Evolutionary conservation across 1,140 invertebrate genomes (phyloP).

Genomic region (Trichogramma pretiosum): DNA sequence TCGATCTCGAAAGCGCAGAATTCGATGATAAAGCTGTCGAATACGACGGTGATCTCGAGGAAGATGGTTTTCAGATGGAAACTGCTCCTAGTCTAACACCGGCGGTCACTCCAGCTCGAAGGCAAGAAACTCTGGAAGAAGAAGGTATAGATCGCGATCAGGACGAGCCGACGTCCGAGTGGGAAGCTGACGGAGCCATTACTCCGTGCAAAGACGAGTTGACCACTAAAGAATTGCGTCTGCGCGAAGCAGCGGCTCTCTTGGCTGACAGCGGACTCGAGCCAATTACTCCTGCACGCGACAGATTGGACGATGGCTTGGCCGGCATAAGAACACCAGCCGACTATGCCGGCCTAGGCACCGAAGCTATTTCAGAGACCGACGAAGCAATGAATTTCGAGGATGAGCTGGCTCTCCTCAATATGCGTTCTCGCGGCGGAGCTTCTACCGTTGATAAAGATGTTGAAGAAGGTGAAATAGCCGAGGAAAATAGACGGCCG

Average conservation of each 20-base stretch:
- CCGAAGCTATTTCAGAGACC: constrained; percentile 40
- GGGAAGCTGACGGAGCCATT: constrained; percentile 42
- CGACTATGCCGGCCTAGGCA: constrained; percentile 39
- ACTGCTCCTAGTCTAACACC: no score
- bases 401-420: constrained; percentile 30
- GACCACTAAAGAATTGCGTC: constrained; percentile 21
- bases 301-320: constrained; percentile 33
- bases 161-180: constrained; percentile 14
- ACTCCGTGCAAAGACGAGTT: constrained; percentile 41
- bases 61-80: constrained; percentile 14
- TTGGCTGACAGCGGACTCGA: constrained; percentile 33
- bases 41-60: constrained; percentile 12
- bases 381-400: constrained; percentile 41
- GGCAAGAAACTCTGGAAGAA: neutral
- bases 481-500: constrained; percentile 13
- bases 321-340: constrained; percentile 36
- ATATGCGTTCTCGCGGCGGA: constrained; percentile 15
- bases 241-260: constrained; percentile 7
- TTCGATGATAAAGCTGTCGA: constrained; percentile 25
- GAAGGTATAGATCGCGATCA: neutral
- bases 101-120: neutral
- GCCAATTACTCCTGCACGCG: constrained; percentile 37
- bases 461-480: constrained; percentile 32
- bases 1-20: constrained; percentile 20
- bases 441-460: constrained; percentile 4